phyloP scores from a whole-genome alignment of 1,140 invertebrate genomes.

The Vollenhovia emeryi region DNA sequence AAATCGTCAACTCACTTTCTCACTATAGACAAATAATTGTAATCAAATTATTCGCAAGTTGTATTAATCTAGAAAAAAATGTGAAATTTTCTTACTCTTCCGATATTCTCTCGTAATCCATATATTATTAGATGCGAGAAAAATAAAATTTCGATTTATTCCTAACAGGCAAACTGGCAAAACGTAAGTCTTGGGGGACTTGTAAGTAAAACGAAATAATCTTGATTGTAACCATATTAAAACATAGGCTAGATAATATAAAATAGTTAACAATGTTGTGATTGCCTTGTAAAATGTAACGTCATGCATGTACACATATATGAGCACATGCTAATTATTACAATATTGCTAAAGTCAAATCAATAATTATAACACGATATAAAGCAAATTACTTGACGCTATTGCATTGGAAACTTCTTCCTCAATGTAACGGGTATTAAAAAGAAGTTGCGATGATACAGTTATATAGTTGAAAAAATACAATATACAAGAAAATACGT shows the following conservation, averaged over 20 bases:
- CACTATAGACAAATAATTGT: too few species aligned
- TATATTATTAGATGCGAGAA: neutral
- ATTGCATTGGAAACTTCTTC: constrained; percentile 7
- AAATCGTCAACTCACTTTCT: too few species aligned
- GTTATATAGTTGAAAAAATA: neutral
- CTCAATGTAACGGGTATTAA: neutral
- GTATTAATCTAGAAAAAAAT: neutral
- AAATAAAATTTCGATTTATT: constrained; percentile 48
- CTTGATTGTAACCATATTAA: neutral
- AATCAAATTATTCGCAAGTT: neutral
- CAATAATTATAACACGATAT: neutral
- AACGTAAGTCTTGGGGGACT: constrained; percentile 80
- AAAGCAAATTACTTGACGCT: neutral
- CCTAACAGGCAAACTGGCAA: constrained; percentile 83
- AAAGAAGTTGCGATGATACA: neutral
- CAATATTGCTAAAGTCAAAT: constrained; percentile 2
- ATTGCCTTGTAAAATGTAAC: constrained; percentile 41
- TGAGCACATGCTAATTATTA: neutral
- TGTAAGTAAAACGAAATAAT: constrained; percentile 69
- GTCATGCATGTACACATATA: neutral
- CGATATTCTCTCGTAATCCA: neutral
- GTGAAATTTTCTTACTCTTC: neutral
- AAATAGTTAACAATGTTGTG: constrained; percentile 35
- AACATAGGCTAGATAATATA: neutral
- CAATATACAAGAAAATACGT: neutral